phyloP scores from a whole-genome alignment of 2,113 vertebrate species.

The Saguinus imperator region DNA sequence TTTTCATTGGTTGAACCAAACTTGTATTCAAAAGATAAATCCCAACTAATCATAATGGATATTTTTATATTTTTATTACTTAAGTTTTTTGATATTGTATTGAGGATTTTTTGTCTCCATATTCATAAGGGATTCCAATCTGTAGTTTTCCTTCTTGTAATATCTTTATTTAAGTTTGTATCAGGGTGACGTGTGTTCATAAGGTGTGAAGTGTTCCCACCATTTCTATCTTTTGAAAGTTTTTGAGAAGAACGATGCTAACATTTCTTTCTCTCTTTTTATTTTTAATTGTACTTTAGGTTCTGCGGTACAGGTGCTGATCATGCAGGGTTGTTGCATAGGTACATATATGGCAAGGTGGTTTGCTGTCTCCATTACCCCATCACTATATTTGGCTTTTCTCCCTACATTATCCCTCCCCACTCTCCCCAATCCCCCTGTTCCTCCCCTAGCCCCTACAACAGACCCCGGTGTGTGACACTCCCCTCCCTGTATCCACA shows the following conservation, averaged over 20 bases:
- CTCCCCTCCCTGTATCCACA: too few relatives aligned
- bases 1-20: neutral
- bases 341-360: too few relatives aligned
- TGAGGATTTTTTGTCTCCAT: neutral
- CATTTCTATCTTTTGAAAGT: neutral
- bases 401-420: too few relatives aligned
- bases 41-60: neutral
- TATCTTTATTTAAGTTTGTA: neutral
- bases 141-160: neutral
- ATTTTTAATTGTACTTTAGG: too few relatives aligned
- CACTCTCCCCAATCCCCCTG: too few relatives aligned
- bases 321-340: too few relatives aligned
- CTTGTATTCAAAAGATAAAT: neutral
- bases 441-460: too few relatives aligned
- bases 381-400: too few relatives aligned
- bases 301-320: too few relatives aligned
- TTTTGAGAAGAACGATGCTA: neutral
- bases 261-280: neutral
- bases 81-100: neutral
- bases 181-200: neutral
- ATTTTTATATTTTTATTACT: neutral
- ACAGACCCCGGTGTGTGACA: too few relatives aligned
- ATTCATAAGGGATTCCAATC: neutral
- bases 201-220: neutral
- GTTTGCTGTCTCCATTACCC: too few relatives aligned